These are phyloP conservation scores for Leptarthrus brevirostris DNA, from an alignment of 2,888 invertebrate species.

Conservation along the genomic window DNA sequence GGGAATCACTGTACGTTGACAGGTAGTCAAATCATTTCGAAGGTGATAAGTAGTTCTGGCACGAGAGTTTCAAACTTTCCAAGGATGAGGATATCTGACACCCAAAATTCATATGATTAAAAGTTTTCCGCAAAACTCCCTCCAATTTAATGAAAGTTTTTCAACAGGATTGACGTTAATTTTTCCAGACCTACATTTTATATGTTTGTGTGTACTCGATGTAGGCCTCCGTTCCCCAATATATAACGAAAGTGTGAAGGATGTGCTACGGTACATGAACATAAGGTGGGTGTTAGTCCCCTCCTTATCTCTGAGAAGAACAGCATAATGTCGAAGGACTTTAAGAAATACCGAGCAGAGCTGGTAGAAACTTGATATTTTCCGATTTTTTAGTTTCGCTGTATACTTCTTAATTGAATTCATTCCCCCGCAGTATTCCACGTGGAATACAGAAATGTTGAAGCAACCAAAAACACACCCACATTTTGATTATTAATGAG, in stretches of 20 bases:
- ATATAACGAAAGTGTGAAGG: not conserved
- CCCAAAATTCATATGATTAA: conserved; percentile 30
- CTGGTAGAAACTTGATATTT: not conserved
- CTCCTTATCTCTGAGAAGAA: not conserved
- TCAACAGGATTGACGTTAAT: conserved; percentile 43
- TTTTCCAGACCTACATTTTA: conserved; percentile 12
- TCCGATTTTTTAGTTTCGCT: conserved; percentile 4
- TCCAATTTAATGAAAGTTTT: conserved; percentile 12
- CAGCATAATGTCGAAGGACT: not conserved
- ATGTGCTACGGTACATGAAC: not conserved
- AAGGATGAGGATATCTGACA: conserved; percentile 7
- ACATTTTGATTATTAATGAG: not conserved
- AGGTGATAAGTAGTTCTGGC: conserved; percentile 15
- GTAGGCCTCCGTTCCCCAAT: not conserved
- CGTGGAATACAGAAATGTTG: not conserved
- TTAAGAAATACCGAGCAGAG: conserved; percentile 1
- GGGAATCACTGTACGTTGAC: not conserved
- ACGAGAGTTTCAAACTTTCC: conserved; percentile 3
- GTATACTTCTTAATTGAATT: not conserved
- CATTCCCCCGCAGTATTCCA: not conserved
- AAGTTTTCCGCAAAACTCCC: conserved; percentile 18
- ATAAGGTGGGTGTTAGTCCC: not conserved
- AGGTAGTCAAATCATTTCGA: not conserved
- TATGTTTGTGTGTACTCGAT: not conserved
- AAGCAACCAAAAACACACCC: not conserved